Percentiles rank a stretch among this genome's conserved stretches.
Conservation (phyloP, 2,888 invertebrate species). For the Proisotoma minuta region DNA sequence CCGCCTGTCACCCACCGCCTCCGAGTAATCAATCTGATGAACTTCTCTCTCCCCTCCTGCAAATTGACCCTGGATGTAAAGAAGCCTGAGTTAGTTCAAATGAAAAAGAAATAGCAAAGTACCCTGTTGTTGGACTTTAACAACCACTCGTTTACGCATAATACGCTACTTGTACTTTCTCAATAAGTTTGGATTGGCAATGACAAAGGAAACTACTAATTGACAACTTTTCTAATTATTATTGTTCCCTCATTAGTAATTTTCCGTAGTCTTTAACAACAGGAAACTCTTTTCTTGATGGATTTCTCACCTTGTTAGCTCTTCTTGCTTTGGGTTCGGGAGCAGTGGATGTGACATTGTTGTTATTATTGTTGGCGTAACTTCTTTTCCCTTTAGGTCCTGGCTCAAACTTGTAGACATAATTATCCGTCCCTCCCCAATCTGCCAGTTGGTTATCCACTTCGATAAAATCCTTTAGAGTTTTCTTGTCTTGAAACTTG, state of each 20-base stretch:
- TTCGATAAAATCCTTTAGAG: constrained; percentile 67
- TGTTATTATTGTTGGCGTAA: constrained; percentile 15
- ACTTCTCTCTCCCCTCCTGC: constrained; percentile 3
- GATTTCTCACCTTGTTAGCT: constrained; percentile 27
- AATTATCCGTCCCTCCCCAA: constrained; percentile 78
- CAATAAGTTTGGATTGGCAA: too few relatives aligned
- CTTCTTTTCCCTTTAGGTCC: constrained; percentile 54
- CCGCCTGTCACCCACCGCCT: not conserved
- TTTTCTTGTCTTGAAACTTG: constrained; percentile 73
- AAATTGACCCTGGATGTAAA: constrained; percentile 8
- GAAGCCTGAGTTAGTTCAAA: not conserved
- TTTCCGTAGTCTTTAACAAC: too few relatives aligned
- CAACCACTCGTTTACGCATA: too few relatives aligned
- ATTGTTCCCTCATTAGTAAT: too few relatives aligned
- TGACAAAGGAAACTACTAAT: too few relatives aligned
- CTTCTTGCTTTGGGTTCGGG: constrained; percentile 30
- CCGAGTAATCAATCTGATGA: constrained; percentile 9
- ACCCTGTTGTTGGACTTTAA: not conserved
- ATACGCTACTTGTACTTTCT: too few relatives aligned
- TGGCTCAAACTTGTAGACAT: constrained; percentile 66
- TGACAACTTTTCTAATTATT: too few relatives aligned
- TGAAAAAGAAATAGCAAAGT: not conserved
- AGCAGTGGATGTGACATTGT: not conserved
- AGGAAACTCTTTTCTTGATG: too few relatives aligned
- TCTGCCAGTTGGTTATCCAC: constrained; percentile 67